A percentile compares a stretch with the other conserved stretches of the same genome.
Evolutionary conservation across 2,797 vertebrate species (phyloP).

Genomic region (Alca torda): DNA sequence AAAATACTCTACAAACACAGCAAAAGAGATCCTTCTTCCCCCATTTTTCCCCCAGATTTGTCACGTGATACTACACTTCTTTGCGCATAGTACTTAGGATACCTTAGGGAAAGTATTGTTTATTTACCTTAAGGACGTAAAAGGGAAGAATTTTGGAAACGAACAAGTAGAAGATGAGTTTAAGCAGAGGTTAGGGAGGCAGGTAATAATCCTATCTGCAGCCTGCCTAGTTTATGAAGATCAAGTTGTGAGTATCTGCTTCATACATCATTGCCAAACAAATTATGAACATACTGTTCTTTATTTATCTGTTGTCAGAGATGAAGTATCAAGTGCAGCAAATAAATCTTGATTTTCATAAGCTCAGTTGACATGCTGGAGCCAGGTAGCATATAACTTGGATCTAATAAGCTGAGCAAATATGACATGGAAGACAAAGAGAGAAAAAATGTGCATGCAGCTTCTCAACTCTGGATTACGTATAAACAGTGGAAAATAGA

Average conservation of each 20-base stretch:
- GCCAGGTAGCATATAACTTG: slow-evolving; percentile 66
- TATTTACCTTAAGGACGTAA: background rate
- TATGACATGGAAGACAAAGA: background rate
- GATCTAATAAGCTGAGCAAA: slow-evolving; percentile 65
- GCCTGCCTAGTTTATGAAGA: slow-evolving; percentile 63
- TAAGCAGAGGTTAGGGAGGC: background rate
- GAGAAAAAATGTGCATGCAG: background rate
- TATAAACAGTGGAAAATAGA: background rate
- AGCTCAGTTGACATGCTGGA: slow-evolving; percentile 57
- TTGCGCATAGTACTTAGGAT: background rate
- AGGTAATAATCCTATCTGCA: slow-evolving; percentile 27
- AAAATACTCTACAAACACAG: background rate
- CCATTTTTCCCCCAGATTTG: background rate
- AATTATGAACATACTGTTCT: slow-evolving; percentile 75
- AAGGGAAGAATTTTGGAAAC: background rate
- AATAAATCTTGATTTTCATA: slow-evolving; percentile 79
- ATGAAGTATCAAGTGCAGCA: slow-evolving; percentile 66
- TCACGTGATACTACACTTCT: background rate
- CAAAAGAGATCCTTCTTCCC: background rate
- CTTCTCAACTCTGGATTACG: background rate
- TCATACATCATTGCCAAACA: slow-evolving; percentile 77
- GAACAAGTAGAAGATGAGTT: background rate
- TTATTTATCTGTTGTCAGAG: slow-evolving; percentile 75
- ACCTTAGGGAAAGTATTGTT: background rate
- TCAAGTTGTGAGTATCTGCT: slow-evolving; percentile 60